Base-by-base conservation (phyloP, 2,797 vertebrate genomes). In the Delichon dasypus region DNA sequence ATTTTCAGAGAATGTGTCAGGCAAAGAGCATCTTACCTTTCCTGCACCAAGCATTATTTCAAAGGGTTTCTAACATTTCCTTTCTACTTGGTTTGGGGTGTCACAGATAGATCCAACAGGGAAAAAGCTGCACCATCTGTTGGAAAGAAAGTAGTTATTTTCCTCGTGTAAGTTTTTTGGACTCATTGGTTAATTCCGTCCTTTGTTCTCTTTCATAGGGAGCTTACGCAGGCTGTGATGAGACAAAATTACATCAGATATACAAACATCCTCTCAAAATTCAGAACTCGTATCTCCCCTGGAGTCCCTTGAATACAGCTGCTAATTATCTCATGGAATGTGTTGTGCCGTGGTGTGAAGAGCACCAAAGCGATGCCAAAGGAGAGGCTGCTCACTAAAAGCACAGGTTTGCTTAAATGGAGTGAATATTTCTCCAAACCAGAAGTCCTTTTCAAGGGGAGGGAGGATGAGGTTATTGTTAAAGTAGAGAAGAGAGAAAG, bases 241-340 rank as follows among this genome's bases (percentile, higher is more conserved):
- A 93, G 80, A 62, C 45, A 67, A 91, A 96, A 93, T 90, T 54
- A 88, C 62, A 83, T 77, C 85, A 93, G 78, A 68, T 42, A 55
- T 5, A 73, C 48, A 93, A 85, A 81, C 54, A 89, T 79, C 89
- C 73, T 94, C 88, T 87, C 81, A 93, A 74, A 91, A 93, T 92
- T 81, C 88, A 86, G 36, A 89, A 34, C 80, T 91, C 2, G 1
- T 40, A 4, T 25, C 40, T 79, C 77, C 58, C 76, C 62, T 57
- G 86, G 80, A 96, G 55, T 85, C 64, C 87, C 91, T 70, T 55
- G 40, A 84, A 83, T 81, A 54, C 80, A 85, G 70, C 75, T 78
- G 51, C 75, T 96, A 78, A 88, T 96, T 93, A 93, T 36, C 85
- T 72, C 71, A 58, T 26, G 42, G 48, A 81, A 83, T 38, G 85